phyloP scores from a whole-genome alignment of 2,888 invertebrate species.

The Cryptus armator region DNA sequence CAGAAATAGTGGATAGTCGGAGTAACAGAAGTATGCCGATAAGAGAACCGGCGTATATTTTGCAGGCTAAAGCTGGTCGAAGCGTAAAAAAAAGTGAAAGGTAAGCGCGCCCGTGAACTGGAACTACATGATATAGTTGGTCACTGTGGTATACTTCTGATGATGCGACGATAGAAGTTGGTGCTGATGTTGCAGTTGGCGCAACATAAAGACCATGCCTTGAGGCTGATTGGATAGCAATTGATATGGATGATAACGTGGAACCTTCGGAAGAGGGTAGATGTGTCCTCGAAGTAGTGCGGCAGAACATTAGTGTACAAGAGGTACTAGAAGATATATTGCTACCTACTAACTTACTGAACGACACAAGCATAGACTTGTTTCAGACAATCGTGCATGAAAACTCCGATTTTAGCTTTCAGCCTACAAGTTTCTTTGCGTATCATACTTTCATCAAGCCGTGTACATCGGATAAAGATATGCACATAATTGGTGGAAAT shows the following conservation, averaged over 20 bases:
- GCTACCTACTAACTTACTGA: slow-evolving; percentile 7
- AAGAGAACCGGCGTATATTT: slow-evolving; percentile 62
- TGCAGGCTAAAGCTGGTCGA: slow-evolving; percentile 42
- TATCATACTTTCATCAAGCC: slow-evolving; percentile 20
- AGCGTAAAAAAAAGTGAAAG: neutral
- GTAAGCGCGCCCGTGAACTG: too few relatives aligned
- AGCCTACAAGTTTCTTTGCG: neutral
- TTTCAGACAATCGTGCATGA: slow-evolving; percentile 21
- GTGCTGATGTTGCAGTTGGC: too few relatives aligned
- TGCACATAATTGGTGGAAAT: slow-evolving; percentile 60
- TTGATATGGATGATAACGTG: neutral
- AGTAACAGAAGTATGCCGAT: slow-evolving; percentile 62
- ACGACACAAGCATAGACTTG: slow-evolving; percentile 18
- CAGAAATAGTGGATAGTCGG: slow-evolving; percentile 69
- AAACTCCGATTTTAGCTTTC: slow-evolving; percentile 9
- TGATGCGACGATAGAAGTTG: neutral
- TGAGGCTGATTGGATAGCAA: neutral
- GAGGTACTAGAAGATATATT: slow-evolving; percentile 3
- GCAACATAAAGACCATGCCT: neutral
- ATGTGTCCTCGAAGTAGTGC: neutral
- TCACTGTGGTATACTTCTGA: neutral
- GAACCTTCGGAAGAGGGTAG: neutral
- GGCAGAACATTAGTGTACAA: neutral
- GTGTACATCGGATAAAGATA: neutral
- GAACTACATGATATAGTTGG: too few relatives aligned